These are phyloP conservation scores for Rhynchophorus ferrugineus DNA, from an alignment of 1,140 invertebrate species.

Conservation along the genomic window DNA sequence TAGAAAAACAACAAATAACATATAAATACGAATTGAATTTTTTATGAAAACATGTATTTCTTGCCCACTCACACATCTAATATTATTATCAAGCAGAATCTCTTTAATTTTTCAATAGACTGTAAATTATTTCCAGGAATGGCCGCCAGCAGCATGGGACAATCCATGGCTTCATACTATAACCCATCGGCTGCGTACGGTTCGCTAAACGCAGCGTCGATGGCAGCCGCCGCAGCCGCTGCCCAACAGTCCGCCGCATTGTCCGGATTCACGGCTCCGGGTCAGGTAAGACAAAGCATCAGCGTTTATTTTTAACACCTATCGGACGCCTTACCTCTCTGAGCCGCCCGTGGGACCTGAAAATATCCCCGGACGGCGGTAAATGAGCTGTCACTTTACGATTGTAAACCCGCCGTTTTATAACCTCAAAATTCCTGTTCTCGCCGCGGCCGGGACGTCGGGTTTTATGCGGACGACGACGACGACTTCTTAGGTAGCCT, in stretches of 20 bases:
- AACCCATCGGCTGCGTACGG: slow-evolving; percentile 55
- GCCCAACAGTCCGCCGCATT: slow-evolving; percentile 53
- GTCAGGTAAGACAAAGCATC: slow-evolving; percentile 46
- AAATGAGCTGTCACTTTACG: slow-evolving; percentile 5
- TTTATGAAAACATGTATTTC: too few relatives aligned
- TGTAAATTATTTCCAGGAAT: slow-evolving; percentile 52
- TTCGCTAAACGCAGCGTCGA: slow-evolving; percentile 53
- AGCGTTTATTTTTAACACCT: background rate
- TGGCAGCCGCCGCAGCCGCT: slow-evolving; percentile 55
- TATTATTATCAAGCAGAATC: too few relatives aligned
- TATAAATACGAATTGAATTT: too few relatives aligned
- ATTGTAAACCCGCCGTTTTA: slow-evolving; percentile 23
- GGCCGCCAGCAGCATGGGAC: slow-evolving; percentile 51
- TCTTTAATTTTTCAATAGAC: too few relatives aligned
- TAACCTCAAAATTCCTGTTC: slow-evolving; percentile 16
- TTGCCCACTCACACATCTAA: too few relatives aligned
- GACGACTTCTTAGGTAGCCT: slow-evolving; percentile 17
- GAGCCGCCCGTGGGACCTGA: background rate
- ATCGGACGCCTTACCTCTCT: background rate
- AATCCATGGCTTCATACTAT: slow-evolving; percentile 56
- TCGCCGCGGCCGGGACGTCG: slow-evolving; percentile 11
- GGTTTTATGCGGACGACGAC: slow-evolving; percentile 6
- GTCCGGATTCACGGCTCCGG: slow-evolving; percentile 47
- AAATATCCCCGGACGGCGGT: background rate
- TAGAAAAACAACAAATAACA: too few relatives aligned